Evolutionary conservation across 2,888 invertebrate genomes (phyloP).

Genomic region (Eupelmus urozonus): DNA sequence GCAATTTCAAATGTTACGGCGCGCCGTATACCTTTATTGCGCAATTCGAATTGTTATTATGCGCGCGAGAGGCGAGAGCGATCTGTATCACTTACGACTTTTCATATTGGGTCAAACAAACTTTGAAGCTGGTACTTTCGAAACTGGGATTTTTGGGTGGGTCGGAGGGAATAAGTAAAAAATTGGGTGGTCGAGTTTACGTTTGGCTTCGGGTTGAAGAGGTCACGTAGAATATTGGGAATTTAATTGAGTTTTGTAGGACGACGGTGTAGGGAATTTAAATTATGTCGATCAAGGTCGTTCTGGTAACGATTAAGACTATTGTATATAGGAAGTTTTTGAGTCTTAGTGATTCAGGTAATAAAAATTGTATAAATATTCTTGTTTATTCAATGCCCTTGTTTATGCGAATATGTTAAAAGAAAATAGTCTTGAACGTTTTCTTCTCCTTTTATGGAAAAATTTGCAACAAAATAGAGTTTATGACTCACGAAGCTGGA

Average conservation of each 20-base stretch:
- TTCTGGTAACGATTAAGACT: no score
- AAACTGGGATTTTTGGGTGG: no score
- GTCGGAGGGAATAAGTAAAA: no score
- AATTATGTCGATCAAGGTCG: no score
- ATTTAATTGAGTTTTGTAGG: background rate
- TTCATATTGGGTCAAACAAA: no score
- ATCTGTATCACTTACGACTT: no score
- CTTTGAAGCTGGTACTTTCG: no score
- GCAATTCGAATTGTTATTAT: constrained; percentile 59
- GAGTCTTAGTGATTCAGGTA: no score
- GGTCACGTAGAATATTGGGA: constrained; percentile 22
- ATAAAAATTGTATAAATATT: background rate
- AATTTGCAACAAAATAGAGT: constrained; percentile 23
- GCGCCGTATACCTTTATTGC: constrained; percentile 56
- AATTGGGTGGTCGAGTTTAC: no score
- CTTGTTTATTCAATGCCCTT: no score
- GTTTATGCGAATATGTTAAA: no score
- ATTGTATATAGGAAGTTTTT: no score
- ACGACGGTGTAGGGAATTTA: background rate
- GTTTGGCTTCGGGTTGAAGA: background rate
- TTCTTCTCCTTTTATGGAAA: constrained; percentile 21
- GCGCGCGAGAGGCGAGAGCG: background rate
- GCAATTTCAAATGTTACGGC: constrained; percentile 60
- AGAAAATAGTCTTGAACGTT: constrained; percentile 2
- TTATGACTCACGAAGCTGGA: constrained; percentile 28